Conservation (phyloP, 1,140 invertebrate species). For the Dreissena polymorpha region DNA sequence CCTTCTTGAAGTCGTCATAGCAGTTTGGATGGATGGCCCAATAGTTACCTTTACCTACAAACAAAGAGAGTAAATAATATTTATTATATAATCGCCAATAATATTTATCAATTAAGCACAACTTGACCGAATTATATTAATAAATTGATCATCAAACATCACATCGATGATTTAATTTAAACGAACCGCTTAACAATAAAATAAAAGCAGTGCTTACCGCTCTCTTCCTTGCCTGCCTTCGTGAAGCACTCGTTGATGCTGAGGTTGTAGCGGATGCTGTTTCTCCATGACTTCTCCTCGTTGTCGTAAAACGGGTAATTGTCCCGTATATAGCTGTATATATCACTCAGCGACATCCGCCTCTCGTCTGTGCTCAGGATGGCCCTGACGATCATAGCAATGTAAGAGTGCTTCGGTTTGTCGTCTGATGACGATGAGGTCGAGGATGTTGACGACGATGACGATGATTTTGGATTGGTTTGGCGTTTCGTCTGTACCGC, state of each 20-base stretch:
- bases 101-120: no score
- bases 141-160: no score
- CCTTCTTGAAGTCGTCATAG: slow-evolving; percentile 94
- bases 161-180: no score
- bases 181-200: no score
- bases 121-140: no score
- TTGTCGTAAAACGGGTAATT: slow-evolving; percentile 83
- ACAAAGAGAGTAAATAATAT: background rate
- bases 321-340: slow-evolving; percentile 80
- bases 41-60: slow-evolving; percentile 90
- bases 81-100: no score
- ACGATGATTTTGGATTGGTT: background rate
- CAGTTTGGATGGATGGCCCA: slow-evolving; percentile 99
- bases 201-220: slow-evolving; percentile 82
- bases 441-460: background rate
- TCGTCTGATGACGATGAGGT: slow-evolving; percentile 48
- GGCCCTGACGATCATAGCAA: slow-evolving; percentile 85
- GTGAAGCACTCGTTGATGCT: slow-evolving; percentile 99
- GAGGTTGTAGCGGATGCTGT: slow-evolving; percentile 85
- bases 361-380: slow-evolving; percentile 84
- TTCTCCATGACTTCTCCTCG: slow-evolving; percentile 86
- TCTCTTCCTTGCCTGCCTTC: slow-evolving; percentile 91
- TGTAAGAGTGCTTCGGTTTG: slow-evolving; percentile 84
- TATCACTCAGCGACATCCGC: slow-evolving; percentile 79
- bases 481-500: background rate